These are phyloP conservation scores for Raja brachyura DNA, from an alignment of 2,113 vertebrate genomes.

Conservation along the genomic window DNA sequence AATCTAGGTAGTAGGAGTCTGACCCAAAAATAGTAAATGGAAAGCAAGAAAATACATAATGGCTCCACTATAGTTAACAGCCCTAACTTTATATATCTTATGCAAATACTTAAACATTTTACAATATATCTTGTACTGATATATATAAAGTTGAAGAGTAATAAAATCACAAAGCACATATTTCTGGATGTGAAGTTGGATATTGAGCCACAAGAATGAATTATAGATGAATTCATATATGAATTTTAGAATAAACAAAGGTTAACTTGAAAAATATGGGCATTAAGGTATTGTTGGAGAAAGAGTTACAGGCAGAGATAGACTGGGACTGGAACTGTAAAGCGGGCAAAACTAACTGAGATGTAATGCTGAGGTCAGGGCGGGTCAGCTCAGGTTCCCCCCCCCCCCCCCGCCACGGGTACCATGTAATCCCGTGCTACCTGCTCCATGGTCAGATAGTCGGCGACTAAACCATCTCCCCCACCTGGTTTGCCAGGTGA, in stretches of 20 bases:
- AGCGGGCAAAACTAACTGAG: neutral
- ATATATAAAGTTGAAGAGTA: neutral
- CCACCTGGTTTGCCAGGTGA: no score
- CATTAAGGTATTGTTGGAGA: neutral
- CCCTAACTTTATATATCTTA: neutral
- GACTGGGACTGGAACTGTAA: neutral
- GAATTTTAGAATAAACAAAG: neutral
- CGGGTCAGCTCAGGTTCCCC: no score
- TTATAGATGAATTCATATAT: neutral
- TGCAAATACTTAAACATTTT: neutral
- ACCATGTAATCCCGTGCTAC: no score
- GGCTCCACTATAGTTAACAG: conserved; percentile 9
- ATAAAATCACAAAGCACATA: neutral
- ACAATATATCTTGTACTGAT: neutral
- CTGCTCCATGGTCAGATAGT: no score
- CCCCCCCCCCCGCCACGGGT: no score
- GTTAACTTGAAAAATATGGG: neutral
- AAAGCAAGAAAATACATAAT: conserved; percentile 31
- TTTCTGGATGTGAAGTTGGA: neutral
- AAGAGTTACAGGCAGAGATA: neutral
- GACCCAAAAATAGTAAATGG: conserved; percentile 6
- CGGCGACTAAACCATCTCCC: no score
- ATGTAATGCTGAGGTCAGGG: no score
- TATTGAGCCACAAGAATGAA: no score
- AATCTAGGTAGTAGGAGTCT: conserved; percentile 32